Evolutionary conservation across 2,113 vertebrate species (phyloP).

Genomic region (Panthera leo): DNA sequence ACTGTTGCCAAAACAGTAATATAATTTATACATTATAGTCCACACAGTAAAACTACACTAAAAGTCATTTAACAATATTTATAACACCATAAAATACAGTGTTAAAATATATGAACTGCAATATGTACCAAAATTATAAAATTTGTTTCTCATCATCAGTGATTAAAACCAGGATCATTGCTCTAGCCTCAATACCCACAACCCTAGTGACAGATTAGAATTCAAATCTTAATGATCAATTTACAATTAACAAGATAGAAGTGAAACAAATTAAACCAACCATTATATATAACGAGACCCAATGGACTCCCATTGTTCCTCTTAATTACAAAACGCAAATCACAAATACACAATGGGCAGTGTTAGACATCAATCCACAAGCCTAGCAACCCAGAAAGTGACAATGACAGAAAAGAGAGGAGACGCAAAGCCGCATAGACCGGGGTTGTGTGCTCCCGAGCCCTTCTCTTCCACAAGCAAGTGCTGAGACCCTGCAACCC

Average conservation of each 20-base stretch:
- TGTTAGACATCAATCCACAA: conserved; percentile 85
- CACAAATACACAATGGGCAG: conserved; percentile 86
- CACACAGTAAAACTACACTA: conserved; percentile 90
- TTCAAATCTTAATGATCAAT: conserved; percentile 93
- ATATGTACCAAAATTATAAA: conserved; percentile 90
- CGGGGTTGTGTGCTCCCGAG: not conserved
- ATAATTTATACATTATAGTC: conserved; percentile 92
- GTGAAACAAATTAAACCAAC: conserved; percentile 93
- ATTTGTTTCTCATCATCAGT: conserved; percentile 92
- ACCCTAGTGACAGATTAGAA: conserved; percentile 91
- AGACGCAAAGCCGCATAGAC: conserved; percentile 51
- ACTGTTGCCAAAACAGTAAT: conserved; percentile 89
- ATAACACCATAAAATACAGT: conserved; percentile 90
- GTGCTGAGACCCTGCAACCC: not conserved
- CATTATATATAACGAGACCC: conserved; percentile 91
- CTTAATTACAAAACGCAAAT: conserved; percentile 90
- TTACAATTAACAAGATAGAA: conserved; percentile 93
- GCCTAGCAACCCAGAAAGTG: conserved; percentile 80
- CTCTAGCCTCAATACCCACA: conserved; percentile 88
- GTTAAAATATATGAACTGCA: conserved; percentile 92
- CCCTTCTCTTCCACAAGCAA: conserved; percentile 48
- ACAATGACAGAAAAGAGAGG: conserved; percentile 69
- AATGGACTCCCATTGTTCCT: conserved; percentile 88
- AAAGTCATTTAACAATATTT: conserved; percentile 93
- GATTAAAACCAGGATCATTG: conserved; percentile 89